Conservation (phyloP, 2,888 invertebrate genomes). For the Trachelus troglodyta region DNA sequence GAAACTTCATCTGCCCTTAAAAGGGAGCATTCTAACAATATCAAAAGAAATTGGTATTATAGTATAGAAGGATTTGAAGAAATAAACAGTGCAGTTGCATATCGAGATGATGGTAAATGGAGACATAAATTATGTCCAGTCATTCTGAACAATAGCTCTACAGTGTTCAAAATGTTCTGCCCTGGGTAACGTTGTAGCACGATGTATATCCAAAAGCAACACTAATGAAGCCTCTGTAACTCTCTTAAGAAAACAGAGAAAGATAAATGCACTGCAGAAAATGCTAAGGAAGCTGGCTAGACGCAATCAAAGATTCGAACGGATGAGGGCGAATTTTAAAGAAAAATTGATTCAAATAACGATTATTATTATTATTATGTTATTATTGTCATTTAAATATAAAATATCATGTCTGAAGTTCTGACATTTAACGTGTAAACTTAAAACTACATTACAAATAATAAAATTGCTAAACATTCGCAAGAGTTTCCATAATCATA, state of each 20-base stretch:
- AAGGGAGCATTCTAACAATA: not conserved
- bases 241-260: slow-evolving; percentile 33
- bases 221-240: slow-evolving; percentile 23
- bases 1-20: slow-evolving; percentile 3
- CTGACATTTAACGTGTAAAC: no score
- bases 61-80: slow-evolving; percentile 15
- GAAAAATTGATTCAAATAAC: no score
- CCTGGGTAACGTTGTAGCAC: slow-evolving; percentile 26
- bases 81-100: slow-evolving; percentile 30
- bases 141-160: slow-evolving; percentile 48
- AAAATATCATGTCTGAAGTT: no score
- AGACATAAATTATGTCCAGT: slow-evolving; percentile 54
- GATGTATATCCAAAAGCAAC: slow-evolving; percentile 29
- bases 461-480: no score
- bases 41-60: slow-evolving; percentile 4
- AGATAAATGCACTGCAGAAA: slow-evolving; percentile 34
- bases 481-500: no score
- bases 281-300: slow-evolving; percentile 34
- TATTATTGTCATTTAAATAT: no score
- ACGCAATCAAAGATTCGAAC: slow-evolving; percentile 29
- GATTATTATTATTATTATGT: no score
- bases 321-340: slow-evolving; percentile 27
- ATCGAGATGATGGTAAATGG: slow-evolving; percentile 53
- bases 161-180: slow-evolving; percentile 53
- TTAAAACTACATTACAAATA: no score